Conservation (phyloP, 2,888 invertebrate genomes). For the Microctonus brassicae region DNA sequence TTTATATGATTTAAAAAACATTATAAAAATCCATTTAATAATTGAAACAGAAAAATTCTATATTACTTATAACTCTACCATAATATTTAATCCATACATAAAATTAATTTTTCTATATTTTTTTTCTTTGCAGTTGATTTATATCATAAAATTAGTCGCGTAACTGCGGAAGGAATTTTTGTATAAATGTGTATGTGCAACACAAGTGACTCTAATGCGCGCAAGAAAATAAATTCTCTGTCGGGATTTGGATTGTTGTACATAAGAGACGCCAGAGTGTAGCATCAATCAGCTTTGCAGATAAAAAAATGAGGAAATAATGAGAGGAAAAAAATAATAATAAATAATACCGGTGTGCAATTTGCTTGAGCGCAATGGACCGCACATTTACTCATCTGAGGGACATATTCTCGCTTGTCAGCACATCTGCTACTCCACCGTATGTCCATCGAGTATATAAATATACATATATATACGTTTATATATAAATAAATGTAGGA, state of each 20-base stretch:
- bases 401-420: conserved; percentile 64
- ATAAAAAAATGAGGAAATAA: background rate
- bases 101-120: background rate
- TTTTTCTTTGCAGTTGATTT: background rate
- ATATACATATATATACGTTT: background rate
- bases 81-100: too few species aligned
- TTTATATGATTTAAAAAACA: background rate
- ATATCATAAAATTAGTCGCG: too few species aligned
- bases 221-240: conserved; percentile 33
- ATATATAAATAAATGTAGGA: background rate
- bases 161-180: conserved; percentile 28
- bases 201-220: conserved; percentile 56
- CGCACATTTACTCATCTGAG: conserved; percentile 51
- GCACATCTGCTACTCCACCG: conserved; percentile 60
- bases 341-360: conserved; percentile 53
- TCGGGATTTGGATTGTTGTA: background rate
- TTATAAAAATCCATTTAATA: too few species aligned
- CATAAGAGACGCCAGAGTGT: conserved; percentile 63
- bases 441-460: background rate
- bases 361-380: conserved; percentile 55
- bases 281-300: conserved; percentile 62
- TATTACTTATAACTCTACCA: too few species aligned
- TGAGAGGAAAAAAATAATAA: background rate
- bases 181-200: too few species aligned
- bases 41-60: too few species aligned